Conservation (phyloP, 2,113 vertebrate species). For the Orientallactaga bullata region DNA sequence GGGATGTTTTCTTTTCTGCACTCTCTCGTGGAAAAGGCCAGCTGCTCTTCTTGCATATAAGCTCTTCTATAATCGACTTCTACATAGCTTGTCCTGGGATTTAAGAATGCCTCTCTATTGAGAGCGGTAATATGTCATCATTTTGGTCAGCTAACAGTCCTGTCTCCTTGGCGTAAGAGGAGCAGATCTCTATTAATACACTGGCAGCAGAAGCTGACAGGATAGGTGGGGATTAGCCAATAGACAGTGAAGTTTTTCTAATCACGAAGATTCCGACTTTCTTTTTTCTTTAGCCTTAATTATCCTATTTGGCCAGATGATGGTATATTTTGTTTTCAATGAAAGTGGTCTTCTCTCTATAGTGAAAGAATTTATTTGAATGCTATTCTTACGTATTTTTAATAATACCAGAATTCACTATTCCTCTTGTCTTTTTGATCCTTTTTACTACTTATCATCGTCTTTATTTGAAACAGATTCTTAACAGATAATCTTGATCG, state of each 20-base stretch:
- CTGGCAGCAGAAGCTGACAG: slow-evolving; percentile 73
- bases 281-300: slow-evolving; percentile 62
- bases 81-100: slow-evolving; percentile 75
- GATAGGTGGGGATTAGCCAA: slow-evolving; percentile 56
- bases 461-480: slow-evolving; percentile 92
- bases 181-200: slow-evolving; percentile 54
- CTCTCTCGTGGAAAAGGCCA: slow-evolving; percentile 62
- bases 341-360: slow-evolving; percentile 54
- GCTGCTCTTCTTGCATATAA: slow-evolving; percentile 65
- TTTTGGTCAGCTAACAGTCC: slow-evolving; percentile 80
- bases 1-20: not conserved
- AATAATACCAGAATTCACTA: slow-evolving; percentile 72
- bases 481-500: slow-evolving; percentile 92
- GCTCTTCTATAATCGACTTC: slow-evolving; percentile 76
- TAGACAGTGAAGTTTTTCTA: slow-evolving; percentile 45
- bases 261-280: slow-evolving; percentile 59
- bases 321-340: slow-evolving; percentile 17
- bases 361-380: slow-evolving; percentile 67
- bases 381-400: slow-evolving; percentile 73
- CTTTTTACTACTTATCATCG: slow-evolving; percentile 86
- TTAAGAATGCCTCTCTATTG: slow-evolving; percentile 79
- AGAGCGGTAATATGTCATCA: slow-evolving; percentile 81
- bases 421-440: slow-evolving; percentile 84
- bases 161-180: slow-evolving; percentile 73
- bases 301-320: slow-evolving; percentile 73